phyloP scores from a whole-genome alignment of 2,113 vertebrate genomes.

The Chascanopsetta lugubris region DNA sequence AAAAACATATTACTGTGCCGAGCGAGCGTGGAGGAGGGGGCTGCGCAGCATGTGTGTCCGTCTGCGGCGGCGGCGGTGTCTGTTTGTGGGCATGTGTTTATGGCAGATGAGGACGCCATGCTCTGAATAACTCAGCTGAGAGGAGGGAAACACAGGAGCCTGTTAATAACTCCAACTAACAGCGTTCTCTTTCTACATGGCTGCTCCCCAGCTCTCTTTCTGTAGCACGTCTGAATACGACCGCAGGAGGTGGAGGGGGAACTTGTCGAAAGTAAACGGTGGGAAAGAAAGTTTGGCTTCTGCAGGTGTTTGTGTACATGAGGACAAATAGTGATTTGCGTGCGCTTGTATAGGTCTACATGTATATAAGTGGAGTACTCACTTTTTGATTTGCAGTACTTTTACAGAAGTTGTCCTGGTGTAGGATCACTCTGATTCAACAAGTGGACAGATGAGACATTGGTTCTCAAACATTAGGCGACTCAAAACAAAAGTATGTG shows the following conservation, averaged over 20 bases:
- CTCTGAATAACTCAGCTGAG: conserved; percentile 79
- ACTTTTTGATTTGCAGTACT: no score
- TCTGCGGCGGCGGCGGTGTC: conserved; percentile 70
- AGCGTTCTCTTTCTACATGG: conserved; percentile 77
- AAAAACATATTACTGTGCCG: conserved; percentile 94
- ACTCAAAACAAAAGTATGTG: no score
- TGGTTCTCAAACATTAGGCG: no score
- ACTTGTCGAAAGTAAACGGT: conserved; percentile 70
- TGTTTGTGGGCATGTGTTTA: conserved; percentile 69
- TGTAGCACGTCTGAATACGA: conserved; percentile 63
- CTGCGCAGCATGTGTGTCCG: conserved; percentile 67
- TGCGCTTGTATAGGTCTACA: no score
- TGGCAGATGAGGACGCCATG: conserved; percentile 75
- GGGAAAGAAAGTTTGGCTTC: conserved; percentile 45
- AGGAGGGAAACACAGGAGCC: conserved; percentile 73
- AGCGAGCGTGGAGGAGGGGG: conserved; percentile 66
- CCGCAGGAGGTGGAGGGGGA: conserved; percentile 59
- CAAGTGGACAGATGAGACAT: no score
- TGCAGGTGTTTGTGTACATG: conserved; percentile 31
- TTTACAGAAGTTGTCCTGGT: no score
- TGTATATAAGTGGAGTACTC: no score
- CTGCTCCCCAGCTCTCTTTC: conserved; percentile 67
- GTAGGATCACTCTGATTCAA: no score
- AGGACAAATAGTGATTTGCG: no score
- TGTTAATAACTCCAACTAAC: conserved; percentile 78